A percentile compares a stretch with the other conserved stretches of the same genome.
These are phyloP conservation scores for Darwinula stevensoni DNA, from an alignment of 2,888 invertebrate genomes.

Conservation along the genomic window DNA sequence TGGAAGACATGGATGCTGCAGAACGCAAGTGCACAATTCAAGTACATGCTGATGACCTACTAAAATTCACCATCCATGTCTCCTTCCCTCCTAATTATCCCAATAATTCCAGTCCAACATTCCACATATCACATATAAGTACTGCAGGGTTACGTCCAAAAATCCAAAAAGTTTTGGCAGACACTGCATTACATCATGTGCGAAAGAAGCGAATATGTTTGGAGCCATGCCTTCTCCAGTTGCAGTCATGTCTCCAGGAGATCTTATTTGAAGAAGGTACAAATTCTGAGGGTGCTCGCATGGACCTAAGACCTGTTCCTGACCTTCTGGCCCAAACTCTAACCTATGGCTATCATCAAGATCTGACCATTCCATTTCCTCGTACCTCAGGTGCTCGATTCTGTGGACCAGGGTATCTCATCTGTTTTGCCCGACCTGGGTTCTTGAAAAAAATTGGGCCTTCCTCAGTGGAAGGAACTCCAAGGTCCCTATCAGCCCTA, in stretches of 20 bases:
- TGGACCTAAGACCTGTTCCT: too few relatives aligned
- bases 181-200: constrained; percentile 32
- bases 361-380: constrained; percentile 48
- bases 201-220: constrained; percentile 58
- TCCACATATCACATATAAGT: too few relatives aligned
- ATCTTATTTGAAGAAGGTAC: too few relatives aligned
- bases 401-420: constrained; percentile 48
- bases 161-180: constrained; percentile 7
- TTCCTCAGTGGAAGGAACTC: constrained; percentile 26
- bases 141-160: too few relatives aligned
- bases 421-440: constrained; percentile 50
- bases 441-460: constrained; percentile 22
- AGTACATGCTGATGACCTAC: too few relatives aligned
- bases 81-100: constrained; percentile 43
- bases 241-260: too few relatives aligned
- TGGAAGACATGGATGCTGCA: too few relatives aligned
- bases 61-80: constrained; percentile 17
- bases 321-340: too few relatives aligned
- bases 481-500: constrained; percentile 41
- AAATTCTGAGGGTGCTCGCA: too few relatives aligned
- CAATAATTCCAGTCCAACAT: constrained; percentile 26
- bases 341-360: not conserved
- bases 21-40: too few relatives aligned
- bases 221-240: constrained; percentile 47
- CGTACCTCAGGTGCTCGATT: constrained; percentile 77